Evolutionary conservation across 2,888 invertebrate species (phyloP), one percentile per base, ranked within the genome.

Genomic region (Mamestra brassicae): DNA sequence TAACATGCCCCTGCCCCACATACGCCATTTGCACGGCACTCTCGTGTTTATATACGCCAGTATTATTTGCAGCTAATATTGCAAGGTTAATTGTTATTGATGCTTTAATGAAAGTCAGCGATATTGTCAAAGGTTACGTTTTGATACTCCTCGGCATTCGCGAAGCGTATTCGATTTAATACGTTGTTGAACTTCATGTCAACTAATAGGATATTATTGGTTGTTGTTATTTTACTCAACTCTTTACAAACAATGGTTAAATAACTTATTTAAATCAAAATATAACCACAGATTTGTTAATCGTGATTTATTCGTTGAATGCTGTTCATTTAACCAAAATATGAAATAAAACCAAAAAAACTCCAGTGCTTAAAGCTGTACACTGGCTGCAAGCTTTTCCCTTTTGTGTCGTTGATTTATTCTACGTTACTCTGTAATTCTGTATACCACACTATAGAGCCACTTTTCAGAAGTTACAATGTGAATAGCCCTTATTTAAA

Each of bases 1-100:
- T 88, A 83, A 83, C 82, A 76, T 85, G 78, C 82, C 74, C 82
- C 74, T 85, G 78, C 81, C 76, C 75, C 66, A 76, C 71, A 80
- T 82, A 72, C 62, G 72, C 66, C 69, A 86, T 85, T 81, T 78
- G 74, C 74, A 76, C 78, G 61, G 73, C 73, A 60, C 71, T 74
- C 63, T 55, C 71, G 62, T 64, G 72, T 73, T 65, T 76, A 74
- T 68, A 61, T 67, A 71, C 54, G 58, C 26, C 11, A 57, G 3
- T 52, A 62, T 81, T 76, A 78, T 78, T 78, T 78, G 62, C 65
- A 38, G 34, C 26, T 67, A 58, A 81, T 81, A 81, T 76, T 68
- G 54, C 60, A 64, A 60, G 26, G 15, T 36, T 68, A 47, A 63
- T 57, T 55, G 45, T 63, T 63, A 76, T 36, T 55, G 63, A 81